Base-by-base conservation (phyloP, 92 coral and sea anemone genomes). In the Palythoa caribaeorum region DNA sequence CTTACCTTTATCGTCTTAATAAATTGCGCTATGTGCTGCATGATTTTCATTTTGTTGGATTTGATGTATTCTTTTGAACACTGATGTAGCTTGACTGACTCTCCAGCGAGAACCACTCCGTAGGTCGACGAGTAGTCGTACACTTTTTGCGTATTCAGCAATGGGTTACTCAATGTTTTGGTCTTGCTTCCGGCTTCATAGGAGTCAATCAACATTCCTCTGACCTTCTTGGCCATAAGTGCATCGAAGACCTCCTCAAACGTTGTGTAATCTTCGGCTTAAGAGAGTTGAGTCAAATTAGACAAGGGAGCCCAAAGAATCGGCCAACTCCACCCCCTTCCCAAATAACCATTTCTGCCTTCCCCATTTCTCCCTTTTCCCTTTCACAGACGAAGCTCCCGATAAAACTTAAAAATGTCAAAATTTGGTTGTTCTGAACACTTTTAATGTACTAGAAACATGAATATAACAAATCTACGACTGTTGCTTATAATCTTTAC, bases 151-250 rank as follows among this genome's bases (percentile, higher is more conserved):
- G 74, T 81, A 28, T 81, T 81, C 63, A 66, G 59, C 21, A 81
- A 36, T 20, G 86, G 86, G 40, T 81, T 81, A 66, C 86, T 81
- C 44, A 81, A 36, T 11, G 14, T 21, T 68, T 81, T 65, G 2
- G 86, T 17, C 76, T 81, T 81, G 76, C 76, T 81, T 36, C 86
- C 86, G 8, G 86, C 86, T 81, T 81, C 86, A 48, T 81, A 81
- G 13, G 86, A 76, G 60, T 81, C 86, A 15, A 81, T 81, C 60
- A 81, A n/a, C 44, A 81, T 65, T 28, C 86, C 86, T 11, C 60
- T 21, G 39, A 81, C 86, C 2, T 81, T 6, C 15, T 81, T 66
- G 17, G 86, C 66, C 86, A 81, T 81, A 14, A 81, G 59, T 38
- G 57, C 86, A 9, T 28, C 16, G 63, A 81, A 81, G 21, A 81